These are phyloP conservation scores for Syngnathus scovelli DNA, from an alignment of 2,113 vertebrate genomes.

Conservation along the genomic window DNA sequence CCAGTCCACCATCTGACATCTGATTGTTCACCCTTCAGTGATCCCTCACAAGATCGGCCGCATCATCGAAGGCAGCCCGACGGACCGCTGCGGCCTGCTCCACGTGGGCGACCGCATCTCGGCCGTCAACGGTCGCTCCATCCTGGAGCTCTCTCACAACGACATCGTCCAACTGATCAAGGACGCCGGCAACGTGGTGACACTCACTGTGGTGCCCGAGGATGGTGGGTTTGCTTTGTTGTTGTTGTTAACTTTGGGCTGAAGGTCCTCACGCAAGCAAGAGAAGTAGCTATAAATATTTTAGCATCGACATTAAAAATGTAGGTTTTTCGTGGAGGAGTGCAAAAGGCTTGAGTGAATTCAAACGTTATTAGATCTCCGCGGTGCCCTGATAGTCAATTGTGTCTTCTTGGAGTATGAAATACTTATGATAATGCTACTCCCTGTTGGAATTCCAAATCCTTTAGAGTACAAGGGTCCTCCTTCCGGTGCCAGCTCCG, in stretches of 20 bases:
- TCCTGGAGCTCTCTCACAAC: constrained; percentile 88
- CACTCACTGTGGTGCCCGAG: constrained; percentile 88
- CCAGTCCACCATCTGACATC: not conserved
- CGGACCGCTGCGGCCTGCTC: constrained; percentile 88
- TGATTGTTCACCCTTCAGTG: constrained; percentile 64
- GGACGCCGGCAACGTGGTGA: constrained; percentile 86
- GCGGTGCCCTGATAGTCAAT: not conserved
- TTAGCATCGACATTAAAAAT: constrained; percentile 9
- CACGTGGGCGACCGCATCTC: constrained; percentile 95
- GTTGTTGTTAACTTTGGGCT: not conserved
- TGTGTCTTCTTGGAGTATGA: not conserved
- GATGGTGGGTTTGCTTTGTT: constrained; percentile 75
- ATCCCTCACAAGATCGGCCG: constrained; percentile 98
- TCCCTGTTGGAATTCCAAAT: not conserved
- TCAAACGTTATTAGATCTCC: not conserved
- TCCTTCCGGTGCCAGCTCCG: constrained; percentile 88
- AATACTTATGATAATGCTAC: not conserved
- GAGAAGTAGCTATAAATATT: constrained; percentile 12
- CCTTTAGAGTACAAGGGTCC: constrained; percentile 85
- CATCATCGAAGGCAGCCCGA: constrained; percentile 92
- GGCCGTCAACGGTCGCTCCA: constrained; percentile 89
- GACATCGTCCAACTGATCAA: constrained; percentile 97
- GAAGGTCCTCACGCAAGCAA: not conserved
- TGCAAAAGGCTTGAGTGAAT: constrained; percentile 12
- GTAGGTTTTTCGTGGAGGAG: not conserved